Evolutionary conservation across 2,888 invertebrate species (phyloP), one percentile per base, ranked within the genome.

Genomic region (Melinopterus prodromus): DNA sequence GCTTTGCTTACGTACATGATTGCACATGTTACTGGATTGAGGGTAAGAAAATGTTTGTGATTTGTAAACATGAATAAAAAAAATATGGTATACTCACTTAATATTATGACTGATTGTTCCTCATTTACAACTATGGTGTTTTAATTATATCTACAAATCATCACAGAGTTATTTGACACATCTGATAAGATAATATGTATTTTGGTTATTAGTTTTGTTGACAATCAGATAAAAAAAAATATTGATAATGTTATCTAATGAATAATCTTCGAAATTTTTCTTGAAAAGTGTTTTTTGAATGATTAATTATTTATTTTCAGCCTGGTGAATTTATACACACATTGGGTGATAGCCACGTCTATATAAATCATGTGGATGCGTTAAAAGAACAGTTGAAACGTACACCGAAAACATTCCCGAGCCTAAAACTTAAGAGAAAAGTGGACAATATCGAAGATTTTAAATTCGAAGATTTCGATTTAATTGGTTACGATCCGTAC

Each of bases 331-430:
- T 99, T 87, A 91, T 99, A 2, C 98, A 98, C 88, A 96, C 97
- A 0, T 92, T 98, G 84, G 99, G 99, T 14, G 99, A 99, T 90
- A 95, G 97, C 53, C 99, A 99, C 89, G 94, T 99, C 0, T 99
- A 99, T 87, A 89, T 92, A 6, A 98, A 97, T 88, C 99, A 99
- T 87, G 90, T 97, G 35, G 94, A 95, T 79, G 94, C 97, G 0
- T 89, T 99, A 1, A 92, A 94, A 86, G 92, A 93, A 84, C 99
- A 99, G 90, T 85, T 98, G 37, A 88, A 92, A 85, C 93, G 99
- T 78, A 90, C 90, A 76, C 98, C 98, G 0, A 92, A 92, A 76
- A 91, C 94, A 6, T 99, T 98, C 87, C 98, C 98, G 0, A 94
- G 91, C 80, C 89, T 99, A 77, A 90, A 91, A 78, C 95, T 99